Evolutionary conservation across 2,888 invertebrate species (phyloP).

Genomic region (Agrochola lychnidis): DNA sequence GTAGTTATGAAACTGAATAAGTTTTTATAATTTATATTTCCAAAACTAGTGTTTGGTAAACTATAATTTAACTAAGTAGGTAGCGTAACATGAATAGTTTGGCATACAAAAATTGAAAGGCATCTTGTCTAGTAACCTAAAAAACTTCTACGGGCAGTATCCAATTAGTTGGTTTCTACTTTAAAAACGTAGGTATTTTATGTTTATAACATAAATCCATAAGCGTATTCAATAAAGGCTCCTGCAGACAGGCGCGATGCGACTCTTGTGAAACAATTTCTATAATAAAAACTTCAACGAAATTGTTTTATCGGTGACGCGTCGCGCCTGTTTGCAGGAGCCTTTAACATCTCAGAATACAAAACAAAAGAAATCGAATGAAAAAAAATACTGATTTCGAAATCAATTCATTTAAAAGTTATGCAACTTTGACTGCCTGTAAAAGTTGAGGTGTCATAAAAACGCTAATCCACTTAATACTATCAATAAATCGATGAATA

Average conservation of each 20-base stretch:
- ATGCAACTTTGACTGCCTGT: background rate
- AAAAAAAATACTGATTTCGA: background rate
- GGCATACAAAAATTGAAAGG: background rate
- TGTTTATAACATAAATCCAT: background rate
- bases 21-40: conserved; percentile 12
- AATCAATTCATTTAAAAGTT: conserved; percentile 3
- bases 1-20: conserved; percentile 27
- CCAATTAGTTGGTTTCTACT: background rate
- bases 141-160: background rate
- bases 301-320: too few species aligned
- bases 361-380: background rate
- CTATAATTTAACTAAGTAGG: background rate
- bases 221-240: background rate
- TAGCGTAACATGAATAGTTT: conserved; percentile 1
- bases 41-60: conserved; percentile 11
- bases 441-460: conserved; percentile 25
- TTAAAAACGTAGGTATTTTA: background rate
- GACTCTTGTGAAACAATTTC: too few species aligned
- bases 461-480: conserved; percentile 38
- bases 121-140: background rate
- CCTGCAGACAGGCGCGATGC: too few species aligned
- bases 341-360: background rate
- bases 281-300: too few species aligned
- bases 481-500: conserved; percentile 40
- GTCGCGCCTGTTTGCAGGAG: too few species aligned